phyloP scores from a whole-genome alignment of 2,888 invertebrate species.

The Poecilobothrus nobilitatus region DNA sequence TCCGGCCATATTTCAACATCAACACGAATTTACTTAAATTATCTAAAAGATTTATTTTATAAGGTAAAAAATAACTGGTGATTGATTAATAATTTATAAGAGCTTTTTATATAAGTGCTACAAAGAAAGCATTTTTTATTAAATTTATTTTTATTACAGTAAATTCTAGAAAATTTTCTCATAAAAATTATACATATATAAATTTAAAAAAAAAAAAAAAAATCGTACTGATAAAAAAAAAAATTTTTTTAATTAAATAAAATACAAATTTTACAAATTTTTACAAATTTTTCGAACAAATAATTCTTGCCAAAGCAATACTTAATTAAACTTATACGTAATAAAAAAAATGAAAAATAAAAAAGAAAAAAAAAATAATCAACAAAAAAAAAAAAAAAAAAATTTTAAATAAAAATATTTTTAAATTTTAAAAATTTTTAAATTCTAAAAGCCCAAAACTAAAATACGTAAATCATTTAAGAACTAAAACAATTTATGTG shows the following conservation, averaged over 20 bases:
- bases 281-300: not conserved
- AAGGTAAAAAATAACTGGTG: no score
- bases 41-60: no score
- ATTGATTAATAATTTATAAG: no score
- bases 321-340: not conserved
- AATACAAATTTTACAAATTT: not conserved
- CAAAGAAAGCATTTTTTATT: no score
- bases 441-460: not conserved
- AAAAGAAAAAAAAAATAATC: not conserved
- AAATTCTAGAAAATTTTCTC: no score
- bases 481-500: not conserved
- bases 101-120: no score
- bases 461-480: not conserved
- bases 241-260: not conserved
- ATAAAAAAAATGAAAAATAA: not conserved
- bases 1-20: no score
- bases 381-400: not conserved
- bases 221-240: not conserved
- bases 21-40: no score
- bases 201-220: no score
- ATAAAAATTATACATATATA: no score
- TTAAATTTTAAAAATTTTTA: not conserved
- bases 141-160: no score
- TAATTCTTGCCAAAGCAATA: constrained; percentile 3
- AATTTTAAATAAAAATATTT: not conserved